Evolutionary conservation across 2,888 invertebrate genomes (phyloP).

Genomic region (Mechanitis messenoides): DNA sequence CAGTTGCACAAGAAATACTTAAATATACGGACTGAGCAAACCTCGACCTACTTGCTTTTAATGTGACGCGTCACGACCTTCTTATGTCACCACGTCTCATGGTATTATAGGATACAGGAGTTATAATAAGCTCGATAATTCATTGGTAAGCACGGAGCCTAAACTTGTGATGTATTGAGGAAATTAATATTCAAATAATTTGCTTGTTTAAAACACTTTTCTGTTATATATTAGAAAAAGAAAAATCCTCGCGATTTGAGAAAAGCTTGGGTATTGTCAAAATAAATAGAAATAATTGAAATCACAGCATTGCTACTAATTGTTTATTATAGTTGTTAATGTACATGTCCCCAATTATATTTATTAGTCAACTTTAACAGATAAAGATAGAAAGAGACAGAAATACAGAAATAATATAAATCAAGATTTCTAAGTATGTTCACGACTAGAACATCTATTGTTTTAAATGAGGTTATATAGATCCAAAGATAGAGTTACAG

Average conservation of each 20-base stretch:
- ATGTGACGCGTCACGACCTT: conserved; percentile 23
- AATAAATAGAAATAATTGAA: too few relatives aligned
- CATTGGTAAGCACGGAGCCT: neutral
- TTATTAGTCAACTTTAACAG: too few relatives aligned
- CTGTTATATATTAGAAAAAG: too few relatives aligned
- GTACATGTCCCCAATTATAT: too few relatives aligned
- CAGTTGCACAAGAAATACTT: conserved; percentile 58
- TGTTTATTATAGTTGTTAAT: too few relatives aligned
- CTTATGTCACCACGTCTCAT: conserved; percentile 20
- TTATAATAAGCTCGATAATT: neutral
- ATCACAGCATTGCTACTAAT: too few relatives aligned
- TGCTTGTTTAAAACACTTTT: too few relatives aligned
- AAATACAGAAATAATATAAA: neutral
- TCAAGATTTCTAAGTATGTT: conserved; percentile 15
- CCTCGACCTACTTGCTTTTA: conserved; percentile 60
- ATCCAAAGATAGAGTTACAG: conserved; percentile 27
- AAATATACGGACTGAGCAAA: conserved; percentile 46
- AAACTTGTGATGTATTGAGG: neutral
- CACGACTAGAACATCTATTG: neutral
- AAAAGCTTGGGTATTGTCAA: too few relatives aligned
- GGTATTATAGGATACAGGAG: conserved; percentile 13
- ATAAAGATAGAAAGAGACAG: too few relatives aligned
- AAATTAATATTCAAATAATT: too few relatives aligned
- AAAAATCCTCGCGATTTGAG: too few relatives aligned
- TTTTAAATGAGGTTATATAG: conserved; percentile 16